Base-by-base conservation (phyloP, 2,888 invertebrate genomes). In the Apodemia zela region DNA sequence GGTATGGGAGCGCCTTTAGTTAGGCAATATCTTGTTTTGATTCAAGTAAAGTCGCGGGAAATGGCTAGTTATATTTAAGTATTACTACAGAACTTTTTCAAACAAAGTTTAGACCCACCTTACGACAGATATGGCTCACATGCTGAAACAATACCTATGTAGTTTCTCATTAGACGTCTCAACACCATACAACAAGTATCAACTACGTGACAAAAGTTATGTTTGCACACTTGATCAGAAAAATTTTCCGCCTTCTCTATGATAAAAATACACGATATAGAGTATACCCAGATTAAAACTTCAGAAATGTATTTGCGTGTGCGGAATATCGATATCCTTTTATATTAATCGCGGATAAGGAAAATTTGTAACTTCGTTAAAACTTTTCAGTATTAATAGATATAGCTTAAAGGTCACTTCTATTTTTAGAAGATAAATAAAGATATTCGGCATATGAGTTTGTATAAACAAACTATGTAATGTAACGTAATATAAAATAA, bases 121-220 rank as follows among this genome's bases (percentile, higher is more conserved):
- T 42, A 15, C n/a, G 15, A 42, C 4, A 42, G 42, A 42, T 42
- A 45, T 45, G 45, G 45, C 15, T n/a, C 15, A 45, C 17, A 45
- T n/a, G 15, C 1, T 6, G 45, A n/a, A 45, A 45, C n/a, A 45
- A 45, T n/a, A n/a, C n/a, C n/a, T 45, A 45, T 45, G 45, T 45
- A 17, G 45, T 45, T 45, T 17, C 45, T 45, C 45, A 45, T 45
- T n/a, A 45, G 5, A n/a, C 8, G 45, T 51, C 51, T 51, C 21
- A 21, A 51, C 42, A 42, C 21, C 25, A 29, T 25, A 51, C 10
- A 54, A 29, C 54, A 54, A 54, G n/a, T 54, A 15, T 54, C 13
- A 54, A 54, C 25, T 54, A 54, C 54, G 54, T 54, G 54, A 54
- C 54, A 13, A 25, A 54, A 54, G 29, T 54, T 25, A 25, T 15